Evolutionary conservation across 2,113 vertebrate genomes (phyloP).

Genomic region (Arizona elegans): DNA sequence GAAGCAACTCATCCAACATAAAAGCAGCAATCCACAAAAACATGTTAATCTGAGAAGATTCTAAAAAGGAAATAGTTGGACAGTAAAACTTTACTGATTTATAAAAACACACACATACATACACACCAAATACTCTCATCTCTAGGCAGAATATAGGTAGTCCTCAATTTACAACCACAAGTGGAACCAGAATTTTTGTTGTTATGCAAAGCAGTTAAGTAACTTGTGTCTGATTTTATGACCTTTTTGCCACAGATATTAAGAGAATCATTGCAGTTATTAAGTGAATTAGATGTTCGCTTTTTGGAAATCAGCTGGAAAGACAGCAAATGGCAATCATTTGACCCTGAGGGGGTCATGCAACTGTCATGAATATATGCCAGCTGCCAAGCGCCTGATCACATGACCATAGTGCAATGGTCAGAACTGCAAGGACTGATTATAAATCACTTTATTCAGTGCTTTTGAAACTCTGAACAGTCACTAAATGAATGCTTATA

Average conservation of each 20-base stretch:
- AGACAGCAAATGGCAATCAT: not conserved
- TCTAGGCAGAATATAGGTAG: not conserved
- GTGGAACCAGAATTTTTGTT: not conserved
- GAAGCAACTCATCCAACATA: not conserved
- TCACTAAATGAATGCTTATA: not conserved
- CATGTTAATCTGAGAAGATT: not conserved
- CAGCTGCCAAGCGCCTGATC: not conserved
- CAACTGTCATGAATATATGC: not conserved
- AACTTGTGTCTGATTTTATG: too few relatives aligned
- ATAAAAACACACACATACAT: not conserved
- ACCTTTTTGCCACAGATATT: too few relatives aligned
- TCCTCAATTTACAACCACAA: not conserved
- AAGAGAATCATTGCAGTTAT: not conserved
- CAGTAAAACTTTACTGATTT: not conserved
- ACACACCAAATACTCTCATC: not conserved
- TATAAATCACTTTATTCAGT: not conserved
- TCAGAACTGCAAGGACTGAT: not conserved
- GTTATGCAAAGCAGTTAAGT: not conserved
- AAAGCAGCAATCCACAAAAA: not conserved
- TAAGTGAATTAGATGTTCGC: not conserved
- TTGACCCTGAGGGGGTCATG: not conserved
- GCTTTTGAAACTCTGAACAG: not conserved
- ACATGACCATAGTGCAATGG: not conserved
- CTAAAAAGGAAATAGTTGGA: not conserved
- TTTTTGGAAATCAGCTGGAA: not conserved